These are phyloP conservation scores for Bufo gargarizans DNA, from an alignment of 2,113 vertebrate species.

Conservation along the genomic window DNA sequence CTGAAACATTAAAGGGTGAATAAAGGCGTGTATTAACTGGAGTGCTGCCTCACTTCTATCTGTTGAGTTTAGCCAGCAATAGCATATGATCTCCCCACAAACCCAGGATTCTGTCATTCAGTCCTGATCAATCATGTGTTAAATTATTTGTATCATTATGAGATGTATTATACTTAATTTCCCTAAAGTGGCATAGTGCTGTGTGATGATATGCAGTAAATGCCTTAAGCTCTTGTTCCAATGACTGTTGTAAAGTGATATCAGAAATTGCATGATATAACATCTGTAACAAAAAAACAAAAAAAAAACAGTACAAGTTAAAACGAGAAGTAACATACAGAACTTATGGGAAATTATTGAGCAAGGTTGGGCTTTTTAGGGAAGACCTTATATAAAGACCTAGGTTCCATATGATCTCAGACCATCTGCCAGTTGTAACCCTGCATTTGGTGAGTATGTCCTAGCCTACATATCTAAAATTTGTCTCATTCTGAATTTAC, in stretches of 20 bases:
- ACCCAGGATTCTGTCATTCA: neutral
- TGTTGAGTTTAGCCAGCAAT: neutral
- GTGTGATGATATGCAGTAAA: neutral
- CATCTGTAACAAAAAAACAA: neutral
- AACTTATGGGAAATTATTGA: conserved; percentile 45
- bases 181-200: neutral
- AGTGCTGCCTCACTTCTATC: neutral
- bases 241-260: neutral
- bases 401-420: neutral
- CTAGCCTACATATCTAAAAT: neutral
- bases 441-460: conserved; percentile 10
- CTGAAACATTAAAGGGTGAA: too few species aligned
- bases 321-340: conserved; percentile 27
- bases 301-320: conserved; percentile 24
- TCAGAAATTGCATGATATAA: neutral
- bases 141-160: neutral
- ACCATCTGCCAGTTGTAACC: neutral
- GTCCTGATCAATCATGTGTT: neutral
- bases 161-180: neutral
- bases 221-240: neutral
- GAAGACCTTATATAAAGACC: conserved; percentile 31
- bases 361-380: conserved; percentile 50
- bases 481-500: neutral
- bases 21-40: too few species aligned
- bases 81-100: neutral